Evolutionary conservation across 2,797 vertebrate genomes (phyloP), one percentile per base, ranked within the genome.

Genomic region (Cyclura pinguis): DNA sequence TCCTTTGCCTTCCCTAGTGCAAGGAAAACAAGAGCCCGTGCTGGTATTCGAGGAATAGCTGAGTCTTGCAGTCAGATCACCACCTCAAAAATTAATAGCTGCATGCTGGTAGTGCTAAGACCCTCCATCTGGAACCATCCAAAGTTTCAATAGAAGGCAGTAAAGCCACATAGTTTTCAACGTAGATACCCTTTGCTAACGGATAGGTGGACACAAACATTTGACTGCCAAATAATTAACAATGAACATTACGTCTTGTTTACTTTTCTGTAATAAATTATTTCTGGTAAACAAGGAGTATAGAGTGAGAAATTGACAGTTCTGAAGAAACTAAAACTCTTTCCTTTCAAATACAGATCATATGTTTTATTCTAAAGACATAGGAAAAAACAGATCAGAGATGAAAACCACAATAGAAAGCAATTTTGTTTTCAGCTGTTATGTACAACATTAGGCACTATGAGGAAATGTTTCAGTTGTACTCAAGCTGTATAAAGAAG

Each of bases 201-300:
- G 73, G 82, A 78, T 69, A 59, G 38, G 22, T 20, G 62, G 7
- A 57, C 52, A 90, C n/a, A 47, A 72, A 59, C 38, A 72, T 55
- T 93, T 81, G 77, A 7, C 50, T 88, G 92, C 89, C 88, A 88
- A 92, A 59, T 64, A 93, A 92, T 76, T 85, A 42, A 73, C 88
- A 90, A 86, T 62, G 47, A 20, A 29, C 86, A 74, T 42, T 89
- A n/a, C 76, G 13, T 89, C 55, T 74, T 89, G 47, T 93, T 95
- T 93, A 89, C 78, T 92, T 94, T 86, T 88, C 92, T 95, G 88
- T 94, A 93, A 91, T 95, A 93, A 96, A 94, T 95, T 94, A 93
- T 94, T 94, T 93, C 88, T 50, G 90, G 90, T 94, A 94, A 55
- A 55, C 55, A 57, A 90, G 93, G 74, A 95, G 88, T 89, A 94